Evolutionary conservation across 2,797 vertebrate species (phyloP).

Genomic region (Typhlichthys eigenmanni): DNA sequence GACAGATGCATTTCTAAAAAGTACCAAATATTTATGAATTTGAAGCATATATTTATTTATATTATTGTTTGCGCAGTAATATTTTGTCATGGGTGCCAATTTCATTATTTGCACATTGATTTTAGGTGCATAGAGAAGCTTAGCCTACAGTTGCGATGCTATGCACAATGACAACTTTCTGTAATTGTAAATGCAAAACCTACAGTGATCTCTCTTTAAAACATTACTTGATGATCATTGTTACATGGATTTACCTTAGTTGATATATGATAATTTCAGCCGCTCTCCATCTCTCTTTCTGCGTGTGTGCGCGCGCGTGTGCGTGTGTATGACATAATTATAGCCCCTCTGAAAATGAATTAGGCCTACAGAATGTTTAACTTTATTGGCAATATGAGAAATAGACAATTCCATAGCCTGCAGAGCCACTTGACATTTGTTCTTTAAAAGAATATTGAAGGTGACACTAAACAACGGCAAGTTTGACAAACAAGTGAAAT

Average conservation of each 20-base stretch:
- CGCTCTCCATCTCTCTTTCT: not conserved
- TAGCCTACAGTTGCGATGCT: not conserved
- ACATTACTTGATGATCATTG: not conserved
- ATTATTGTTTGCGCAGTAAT: no score
- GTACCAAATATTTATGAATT: no score
- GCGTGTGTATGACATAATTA: no score
- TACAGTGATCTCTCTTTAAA: not conserved
- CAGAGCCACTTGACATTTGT: not conserved
- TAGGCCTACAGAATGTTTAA: not conserved
- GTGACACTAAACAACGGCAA: slow-evolving; percentile 23
- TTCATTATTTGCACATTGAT: no score
- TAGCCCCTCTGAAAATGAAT: no score
- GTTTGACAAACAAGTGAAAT: slow-evolving; percentile 25
- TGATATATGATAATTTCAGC: not conserved
- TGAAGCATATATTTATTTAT: no score
- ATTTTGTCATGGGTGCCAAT: no score
- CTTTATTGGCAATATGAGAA: not conserved
- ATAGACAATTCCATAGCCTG: no score
- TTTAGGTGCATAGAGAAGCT: no score
- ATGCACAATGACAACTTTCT: not conserved
- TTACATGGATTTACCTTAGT: no score
- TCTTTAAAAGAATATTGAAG: slow-evolving; percentile 2
- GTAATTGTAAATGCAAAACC: not conserved
- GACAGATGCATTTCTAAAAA: no score
- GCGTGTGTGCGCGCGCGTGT: not conserved